Percentiles rank a stretch among this genome's conserved stretches.
Conservation (phyloP, 2,888 invertebrate species). For the Macrosiphum euphorbiae region DNA sequence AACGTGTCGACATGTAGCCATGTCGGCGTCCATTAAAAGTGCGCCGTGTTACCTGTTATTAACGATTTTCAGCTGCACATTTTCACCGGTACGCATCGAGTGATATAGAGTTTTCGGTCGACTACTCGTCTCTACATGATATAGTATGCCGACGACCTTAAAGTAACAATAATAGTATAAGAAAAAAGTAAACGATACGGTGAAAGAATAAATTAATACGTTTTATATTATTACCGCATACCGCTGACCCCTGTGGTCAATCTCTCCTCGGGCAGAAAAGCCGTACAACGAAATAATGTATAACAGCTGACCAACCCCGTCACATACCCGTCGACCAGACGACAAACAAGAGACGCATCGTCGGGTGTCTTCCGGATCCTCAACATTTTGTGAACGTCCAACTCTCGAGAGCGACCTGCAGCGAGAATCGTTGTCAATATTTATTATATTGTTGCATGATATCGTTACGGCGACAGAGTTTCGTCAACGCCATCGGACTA, state of each 20-base stretch:
- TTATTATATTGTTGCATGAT: not conserved
- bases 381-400: not conserved
- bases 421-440: too few relatives aligned
- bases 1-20: not conserved
- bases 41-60: not conserved
- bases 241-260: not conserved
- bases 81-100: not conserved
- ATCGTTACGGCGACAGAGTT: not conserved
- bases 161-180: not conserved
- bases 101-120: not conserved
- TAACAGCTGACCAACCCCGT: not conserved
- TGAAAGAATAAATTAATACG: not conserved
- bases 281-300: not conserved
- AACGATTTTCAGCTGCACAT: not conserved
- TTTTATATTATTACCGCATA: too few relatives aligned
- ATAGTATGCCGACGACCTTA: not conserved
- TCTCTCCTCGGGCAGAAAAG: not conserved
- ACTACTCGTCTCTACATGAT: not conserved
- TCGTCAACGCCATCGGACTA: not conserved
- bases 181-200: not conserved
- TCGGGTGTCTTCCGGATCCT: not conserved
- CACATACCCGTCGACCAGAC: not conserved
- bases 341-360: not conserved
- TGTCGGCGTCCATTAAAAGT: not conserved
- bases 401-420: not conserved